Percentiles rank a stretch among this genome's conserved stretches.
Conservation (phyloP, 2,113 vertebrate species). For the Oceanodroma tethys region DNA sequence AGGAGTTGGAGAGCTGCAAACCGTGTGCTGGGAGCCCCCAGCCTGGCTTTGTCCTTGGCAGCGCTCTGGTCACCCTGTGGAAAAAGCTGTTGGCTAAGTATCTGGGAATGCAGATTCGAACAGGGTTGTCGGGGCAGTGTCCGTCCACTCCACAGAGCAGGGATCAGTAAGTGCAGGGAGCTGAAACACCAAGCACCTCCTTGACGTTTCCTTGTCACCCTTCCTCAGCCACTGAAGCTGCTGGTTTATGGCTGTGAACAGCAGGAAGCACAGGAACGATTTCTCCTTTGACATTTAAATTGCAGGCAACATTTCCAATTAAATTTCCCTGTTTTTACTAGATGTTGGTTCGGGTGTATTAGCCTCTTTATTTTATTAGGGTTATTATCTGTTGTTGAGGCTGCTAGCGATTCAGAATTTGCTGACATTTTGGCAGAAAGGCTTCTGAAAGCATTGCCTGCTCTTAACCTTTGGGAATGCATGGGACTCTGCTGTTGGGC, state of each 20-base stretch:
- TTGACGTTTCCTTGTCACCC: background rate
- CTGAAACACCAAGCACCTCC: background rate
- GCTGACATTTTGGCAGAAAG: background rate
- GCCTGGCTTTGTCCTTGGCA: background rate
- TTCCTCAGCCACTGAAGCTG: background rate
- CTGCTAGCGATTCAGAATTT: background rate
- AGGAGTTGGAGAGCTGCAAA: background rate
- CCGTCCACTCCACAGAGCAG: background rate
- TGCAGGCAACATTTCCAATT: background rate
- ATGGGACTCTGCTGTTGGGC: background rate
- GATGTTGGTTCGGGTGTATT: background rate
- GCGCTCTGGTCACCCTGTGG: background rate
- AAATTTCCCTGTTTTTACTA: background rate
- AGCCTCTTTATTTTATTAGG: background rate
- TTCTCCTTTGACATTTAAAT: conserved; percentile 29
- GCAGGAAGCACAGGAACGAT: background rate
- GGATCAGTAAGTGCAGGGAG: background rate
- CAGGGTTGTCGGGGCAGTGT: background rate
- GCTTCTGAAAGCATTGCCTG: background rate
- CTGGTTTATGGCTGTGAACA: background rate
- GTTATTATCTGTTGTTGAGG: background rate
- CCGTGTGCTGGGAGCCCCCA: background rate
- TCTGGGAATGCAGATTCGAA: background rate
- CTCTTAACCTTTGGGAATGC: background rate
- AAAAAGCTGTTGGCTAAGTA: background rate